Evolutionary conservation across 64 coral and sea anemone species (phyloP).

Genomic region (Cladopsammia gracilis): DNA sequence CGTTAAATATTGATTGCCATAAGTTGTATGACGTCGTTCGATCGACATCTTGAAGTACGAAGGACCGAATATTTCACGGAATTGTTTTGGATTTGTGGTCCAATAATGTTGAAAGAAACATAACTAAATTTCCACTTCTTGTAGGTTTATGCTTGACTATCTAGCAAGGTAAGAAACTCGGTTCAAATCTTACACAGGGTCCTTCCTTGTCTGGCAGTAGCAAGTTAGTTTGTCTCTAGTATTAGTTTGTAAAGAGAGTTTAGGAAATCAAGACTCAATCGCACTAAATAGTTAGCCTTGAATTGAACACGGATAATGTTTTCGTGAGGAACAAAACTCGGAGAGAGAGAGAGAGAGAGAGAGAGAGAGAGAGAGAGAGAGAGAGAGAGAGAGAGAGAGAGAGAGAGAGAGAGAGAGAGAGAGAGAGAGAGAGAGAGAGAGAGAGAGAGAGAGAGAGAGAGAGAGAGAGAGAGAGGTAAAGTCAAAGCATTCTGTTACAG

Average conservation of each 20-base stretch:
- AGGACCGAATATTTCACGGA: neutral
- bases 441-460: too few species aligned
- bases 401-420: too few species aligned
- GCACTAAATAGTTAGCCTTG: too few species aligned
- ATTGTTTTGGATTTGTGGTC: neutral
- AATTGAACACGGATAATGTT: too few species aligned
- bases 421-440: too few species aligned
- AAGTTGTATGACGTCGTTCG: neutral
- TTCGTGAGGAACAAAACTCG: too few species aligned
- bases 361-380: too few species aligned
- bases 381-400: too few species aligned
- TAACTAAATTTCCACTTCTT: neutral
- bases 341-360: too few species aligned
- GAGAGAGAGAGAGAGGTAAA: neutral
- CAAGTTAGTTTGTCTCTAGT: neutral
- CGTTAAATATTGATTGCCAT: conserved; percentile 12
- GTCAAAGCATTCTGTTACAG: neutral
- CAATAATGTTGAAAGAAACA: neutral
- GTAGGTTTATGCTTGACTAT: neutral
- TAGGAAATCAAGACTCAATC: too few species aligned
- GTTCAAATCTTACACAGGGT: neutral
- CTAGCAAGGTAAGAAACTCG: conserved; percentile 1
- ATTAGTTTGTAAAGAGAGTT: neutral
- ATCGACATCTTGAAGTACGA: neutral
- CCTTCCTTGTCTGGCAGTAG: neutral